phyloP scores from a whole-genome alignment of 2,797 vertebrate genomes.

The Hoplostethus atlanticus region DNA sequence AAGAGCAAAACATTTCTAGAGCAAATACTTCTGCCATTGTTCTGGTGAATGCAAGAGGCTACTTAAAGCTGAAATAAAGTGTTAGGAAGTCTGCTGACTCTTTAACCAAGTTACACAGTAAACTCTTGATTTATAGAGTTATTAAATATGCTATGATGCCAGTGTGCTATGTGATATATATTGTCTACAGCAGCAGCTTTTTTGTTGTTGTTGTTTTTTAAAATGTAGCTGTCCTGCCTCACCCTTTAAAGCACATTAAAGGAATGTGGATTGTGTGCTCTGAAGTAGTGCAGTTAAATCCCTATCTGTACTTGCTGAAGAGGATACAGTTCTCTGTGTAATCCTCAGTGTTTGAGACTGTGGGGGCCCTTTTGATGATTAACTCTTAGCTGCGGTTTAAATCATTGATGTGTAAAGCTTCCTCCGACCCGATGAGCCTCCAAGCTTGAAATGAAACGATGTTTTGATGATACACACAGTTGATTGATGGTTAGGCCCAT shows the following conservation, averaged over 20 bases:
- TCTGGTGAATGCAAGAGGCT: too few relatives aligned
- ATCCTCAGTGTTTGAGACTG: neutral
- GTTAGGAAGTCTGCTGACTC: neutral
- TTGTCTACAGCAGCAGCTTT: neutral
- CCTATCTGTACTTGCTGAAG: neutral
- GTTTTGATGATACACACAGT: neutral
- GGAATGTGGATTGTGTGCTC: too few relatives aligned
- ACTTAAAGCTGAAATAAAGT: too few relatives aligned
- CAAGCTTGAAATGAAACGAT: neutral
- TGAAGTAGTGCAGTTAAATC: neutral
- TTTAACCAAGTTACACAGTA: neutral
- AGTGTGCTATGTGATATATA: neutral
- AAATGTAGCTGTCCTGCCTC: too few relatives aligned
- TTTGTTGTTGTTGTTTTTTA: too few relatives aligned
- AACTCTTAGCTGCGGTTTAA: conserved; percentile 25
- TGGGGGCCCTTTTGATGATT: conserved; percentile 10
- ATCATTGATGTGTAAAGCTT: conserved; percentile 6
- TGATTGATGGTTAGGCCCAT: neutral
- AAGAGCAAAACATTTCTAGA: neutral
- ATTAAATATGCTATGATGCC: neutral
- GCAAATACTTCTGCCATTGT: neutral
- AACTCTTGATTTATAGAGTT: neutral
- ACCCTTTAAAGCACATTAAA: too few relatives aligned
- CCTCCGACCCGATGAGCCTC: neutral
- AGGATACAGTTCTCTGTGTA: neutral